Percentiles rank a stretch among this genome's conserved stretches.
Evolutionary conservation across 64 coral and sea anemone species (phyloP).

Genomic region (Pocillopora damicornis): DNA sequence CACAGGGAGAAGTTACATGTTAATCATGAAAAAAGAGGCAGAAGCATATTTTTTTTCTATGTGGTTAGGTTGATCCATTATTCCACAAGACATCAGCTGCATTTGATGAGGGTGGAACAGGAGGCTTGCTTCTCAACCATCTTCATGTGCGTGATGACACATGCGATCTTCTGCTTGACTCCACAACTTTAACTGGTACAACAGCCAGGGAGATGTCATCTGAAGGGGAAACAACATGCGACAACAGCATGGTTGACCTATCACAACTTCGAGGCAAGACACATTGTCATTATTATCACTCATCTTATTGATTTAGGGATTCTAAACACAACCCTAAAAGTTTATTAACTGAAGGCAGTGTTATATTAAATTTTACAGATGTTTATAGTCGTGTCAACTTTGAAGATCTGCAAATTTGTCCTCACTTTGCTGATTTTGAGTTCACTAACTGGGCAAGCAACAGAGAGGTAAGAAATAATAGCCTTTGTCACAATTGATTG

Average conservation of each 20-base stretch:
- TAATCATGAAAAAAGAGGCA: slow-evolving; percentile 16
- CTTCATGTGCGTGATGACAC: slow-evolving; percentile 70
- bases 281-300: neutral
- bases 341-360: neutral
- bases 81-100: slow-evolving; percentile 94
- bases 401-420: slow-evolving; percentile 72
- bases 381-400: slow-evolving; percentile 56
- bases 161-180: slow-evolving; percentile 89
- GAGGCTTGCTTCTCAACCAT: slow-evolving; percentile 69
- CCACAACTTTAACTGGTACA: slow-evolving; percentile 52
- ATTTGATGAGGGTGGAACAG: slow-evolving; percentile 93
- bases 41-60: neutral
- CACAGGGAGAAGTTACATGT: too few relatives aligned
- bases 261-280: slow-evolving; percentile 75
- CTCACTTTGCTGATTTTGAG: slow-evolving; percentile 91
- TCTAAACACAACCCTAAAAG: too few relatives aligned
- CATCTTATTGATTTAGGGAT: neutral
- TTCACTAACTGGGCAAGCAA: slow-evolving; percentile 95
- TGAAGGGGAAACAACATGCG: slow-evolving; percentile 44
- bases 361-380: slow-evolving; percentile 51
- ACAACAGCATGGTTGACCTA: slow-evolving; percentile 56
- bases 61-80: slow-evolving; percentile 79
- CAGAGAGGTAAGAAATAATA: slow-evolving; percentile 34
- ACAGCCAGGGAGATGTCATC: slow-evolving; percentile 19
- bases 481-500: too few relatives aligned